A percentile compares a stretch with the other conserved stretches of the same genome.
Evolutionary conservation across 1,140 invertebrate genomes (phyloP).

Genomic region (Gonioctena quinquepunctata): DNA sequence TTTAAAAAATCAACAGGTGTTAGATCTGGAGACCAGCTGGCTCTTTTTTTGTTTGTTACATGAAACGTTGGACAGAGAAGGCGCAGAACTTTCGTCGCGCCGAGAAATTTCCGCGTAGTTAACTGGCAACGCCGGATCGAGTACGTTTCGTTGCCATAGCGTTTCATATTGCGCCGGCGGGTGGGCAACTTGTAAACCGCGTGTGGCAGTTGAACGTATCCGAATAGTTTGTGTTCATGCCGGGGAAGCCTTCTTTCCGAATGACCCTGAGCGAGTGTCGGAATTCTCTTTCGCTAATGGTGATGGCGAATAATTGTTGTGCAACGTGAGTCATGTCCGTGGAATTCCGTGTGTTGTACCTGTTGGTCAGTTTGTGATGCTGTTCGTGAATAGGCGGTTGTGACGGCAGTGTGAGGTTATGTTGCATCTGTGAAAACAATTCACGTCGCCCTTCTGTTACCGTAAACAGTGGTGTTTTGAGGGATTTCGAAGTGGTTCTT

Average conservation of each 20-base stretch:
- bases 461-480: neutral
- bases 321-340: conserved; percentile 1
- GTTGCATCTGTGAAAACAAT: neutral
- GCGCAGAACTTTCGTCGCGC: too few relatives aligned
- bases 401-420: conserved; percentile 10
- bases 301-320: conserved; percentile 4
- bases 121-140: too few relatives aligned
- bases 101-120: too few relatives aligned
- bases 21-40: too few relatives aligned
- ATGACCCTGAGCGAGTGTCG: conserved; percentile 1
- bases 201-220: conserved; percentile 3
- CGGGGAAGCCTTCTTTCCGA: neutral
- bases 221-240: neutral
- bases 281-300: neutral
- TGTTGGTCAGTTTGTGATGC: conserved; percentile 9
- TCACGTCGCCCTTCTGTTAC: neutral
- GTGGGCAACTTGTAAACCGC: conserved; percentile 1
- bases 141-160: conserved; percentile 6
- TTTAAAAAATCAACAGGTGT: too few relatives aligned
- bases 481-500: neutral
- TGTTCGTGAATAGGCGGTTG: neutral
- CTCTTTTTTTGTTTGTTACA: too few relatives aligned
- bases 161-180: conserved; percentile 9
- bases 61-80: too few relatives aligned
- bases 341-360: conserved; percentile 16